Conservation (phyloP, 2,888 invertebrate species). For the Xestoiulus laeticollis region DNA sequence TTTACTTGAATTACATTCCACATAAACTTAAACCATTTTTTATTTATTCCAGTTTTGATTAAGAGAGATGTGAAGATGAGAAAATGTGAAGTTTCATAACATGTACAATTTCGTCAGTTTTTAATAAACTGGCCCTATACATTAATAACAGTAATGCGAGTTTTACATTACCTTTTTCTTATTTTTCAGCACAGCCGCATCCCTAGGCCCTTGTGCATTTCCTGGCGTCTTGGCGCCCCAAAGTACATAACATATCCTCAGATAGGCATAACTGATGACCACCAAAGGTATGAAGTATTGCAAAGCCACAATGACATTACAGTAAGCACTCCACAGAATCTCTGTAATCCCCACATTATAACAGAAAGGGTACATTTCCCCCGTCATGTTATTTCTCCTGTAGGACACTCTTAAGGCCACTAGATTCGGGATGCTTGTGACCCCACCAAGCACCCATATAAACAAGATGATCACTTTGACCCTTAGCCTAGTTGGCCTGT, state of each 20-base stretch:
- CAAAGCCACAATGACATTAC: constrained; percentile 62
- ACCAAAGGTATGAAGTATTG: constrained; percentile 81
- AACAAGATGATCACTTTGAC: constrained; percentile 78
- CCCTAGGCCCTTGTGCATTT: constrained; percentile 79
- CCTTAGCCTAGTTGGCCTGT: constrained; percentile 75
- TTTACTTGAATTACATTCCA: too few species aligned
- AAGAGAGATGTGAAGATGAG: too few species aligned
- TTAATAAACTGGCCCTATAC: too few species aligned
- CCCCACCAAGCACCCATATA: constrained; percentile 77
- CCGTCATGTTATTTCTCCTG: constrained; percentile 62
- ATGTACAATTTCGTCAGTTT: too few species aligned
- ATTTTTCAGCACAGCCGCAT: constrained; percentile 81
- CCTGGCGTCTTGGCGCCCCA: constrained; percentile 83
- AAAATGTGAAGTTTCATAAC: too few species aligned
- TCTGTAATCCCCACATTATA: neutral
- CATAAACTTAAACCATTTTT: too few species aligned
- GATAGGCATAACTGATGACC: constrained; percentile 84
- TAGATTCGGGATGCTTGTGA: constrained; percentile 67
- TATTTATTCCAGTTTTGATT: too few species aligned
- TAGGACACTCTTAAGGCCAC: constrained; percentile 71
- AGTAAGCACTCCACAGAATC: constrained; percentile 50
- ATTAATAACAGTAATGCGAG: too few species aligned
- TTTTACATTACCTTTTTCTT: constrained; percentile 79
- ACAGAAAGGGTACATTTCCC: constrained; percentile 46
- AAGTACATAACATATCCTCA: constrained; percentile 79